These are phyloP conservation scores for Heterotilapia buettikoferi DNA, from an alignment of 2,113 vertebrate genomes.

Conservation along the genomic window DNA sequence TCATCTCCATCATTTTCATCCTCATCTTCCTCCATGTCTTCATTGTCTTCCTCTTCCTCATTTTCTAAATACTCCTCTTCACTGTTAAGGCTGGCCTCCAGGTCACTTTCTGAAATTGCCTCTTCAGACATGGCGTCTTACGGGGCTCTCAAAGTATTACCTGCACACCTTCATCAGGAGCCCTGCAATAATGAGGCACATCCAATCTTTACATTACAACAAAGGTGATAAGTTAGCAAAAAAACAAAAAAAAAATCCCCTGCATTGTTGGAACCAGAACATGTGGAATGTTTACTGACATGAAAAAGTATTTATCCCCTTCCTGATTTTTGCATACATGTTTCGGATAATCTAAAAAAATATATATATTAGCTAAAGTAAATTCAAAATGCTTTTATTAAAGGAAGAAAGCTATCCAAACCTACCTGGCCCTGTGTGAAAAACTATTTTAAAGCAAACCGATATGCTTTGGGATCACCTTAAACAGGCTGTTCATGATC, in stretches of 20 bases:
- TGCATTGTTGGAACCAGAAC: background rate
- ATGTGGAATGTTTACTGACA: background rate
- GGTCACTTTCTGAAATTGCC: conserved; percentile 96
- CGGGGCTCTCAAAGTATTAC: conserved; percentile 86
- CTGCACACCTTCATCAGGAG: conserved; percentile 79
- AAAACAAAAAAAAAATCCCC: background rate
- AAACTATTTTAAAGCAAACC: background rate
- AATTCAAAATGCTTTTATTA: background rate
- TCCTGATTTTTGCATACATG: background rate
- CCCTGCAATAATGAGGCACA: conserved; percentile 18
- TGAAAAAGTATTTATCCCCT: background rate
- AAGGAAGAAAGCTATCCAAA: background rate
- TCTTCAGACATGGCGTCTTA: conserved; percentile 96
- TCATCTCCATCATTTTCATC: conserved; percentile 82
- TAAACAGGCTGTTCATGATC: background rate
- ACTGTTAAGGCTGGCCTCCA: conserved; percentile 92
- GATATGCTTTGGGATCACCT: background rate
- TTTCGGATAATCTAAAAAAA: background rate
- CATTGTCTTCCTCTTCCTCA: conserved; percentile 85
- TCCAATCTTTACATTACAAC: background rate
- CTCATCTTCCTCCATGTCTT: conserved; percentile 81
- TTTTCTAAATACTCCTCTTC: conserved; percentile 89
- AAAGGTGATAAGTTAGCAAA: background rate
- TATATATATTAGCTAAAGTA: background rate
- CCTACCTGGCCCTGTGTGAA: background rate